Conservation (phyloP, 2,888 invertebrate species). For the Drosophila melanosoma region DNA sequence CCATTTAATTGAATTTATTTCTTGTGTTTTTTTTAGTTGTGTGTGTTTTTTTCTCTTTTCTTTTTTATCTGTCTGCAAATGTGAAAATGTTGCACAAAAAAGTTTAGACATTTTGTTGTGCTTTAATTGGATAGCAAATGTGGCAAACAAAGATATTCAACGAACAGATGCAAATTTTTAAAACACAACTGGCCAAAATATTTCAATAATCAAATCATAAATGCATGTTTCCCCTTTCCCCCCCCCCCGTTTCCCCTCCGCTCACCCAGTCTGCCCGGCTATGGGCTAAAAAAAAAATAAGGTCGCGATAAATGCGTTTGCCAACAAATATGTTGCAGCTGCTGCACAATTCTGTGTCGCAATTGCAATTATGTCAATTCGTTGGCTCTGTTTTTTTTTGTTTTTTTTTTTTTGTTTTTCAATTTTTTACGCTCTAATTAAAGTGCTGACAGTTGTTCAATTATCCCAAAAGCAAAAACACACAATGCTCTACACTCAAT, state of each 20-base stretch:
- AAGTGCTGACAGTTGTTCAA: constrained; percentile 77
- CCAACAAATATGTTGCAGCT: constrained; percentile 58
- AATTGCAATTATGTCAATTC: constrained; percentile 50
- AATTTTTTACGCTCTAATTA: constrained; percentile 77
- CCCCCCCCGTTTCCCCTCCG: neutral
- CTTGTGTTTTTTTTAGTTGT: constrained; percentile 6
- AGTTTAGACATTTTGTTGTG: constrained; percentile 57
- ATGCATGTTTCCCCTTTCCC: constrained; percentile 1
- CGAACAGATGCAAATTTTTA: constrained; percentile 28
- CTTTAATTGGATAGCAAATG: constrained; percentile 73
- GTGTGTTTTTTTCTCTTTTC: constrained; percentile 10
- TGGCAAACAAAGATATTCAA: constrained; percentile 34
- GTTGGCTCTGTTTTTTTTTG: constrained; percentile 9
- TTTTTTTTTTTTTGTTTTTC: too few relatives aligned
- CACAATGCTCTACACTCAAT: constrained; percentile 58
- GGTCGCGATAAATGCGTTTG: constrained; percentile 56
- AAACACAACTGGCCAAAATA: constrained; percentile 61
- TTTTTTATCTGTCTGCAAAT: constrained; percentile 9
- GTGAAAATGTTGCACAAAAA: constrained; percentile 29
- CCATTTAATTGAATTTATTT: constrained; percentile 52
- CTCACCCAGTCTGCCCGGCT: neutral
- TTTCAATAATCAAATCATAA: constrained; percentile 66
- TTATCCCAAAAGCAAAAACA: constrained; percentile 56
- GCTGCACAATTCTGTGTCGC: constrained; percentile 25
- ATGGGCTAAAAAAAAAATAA: constrained; percentile 38